Conservation (phyloP, 2,113 vertebrate genomes). For the Hemiprocne comata region DNA sequence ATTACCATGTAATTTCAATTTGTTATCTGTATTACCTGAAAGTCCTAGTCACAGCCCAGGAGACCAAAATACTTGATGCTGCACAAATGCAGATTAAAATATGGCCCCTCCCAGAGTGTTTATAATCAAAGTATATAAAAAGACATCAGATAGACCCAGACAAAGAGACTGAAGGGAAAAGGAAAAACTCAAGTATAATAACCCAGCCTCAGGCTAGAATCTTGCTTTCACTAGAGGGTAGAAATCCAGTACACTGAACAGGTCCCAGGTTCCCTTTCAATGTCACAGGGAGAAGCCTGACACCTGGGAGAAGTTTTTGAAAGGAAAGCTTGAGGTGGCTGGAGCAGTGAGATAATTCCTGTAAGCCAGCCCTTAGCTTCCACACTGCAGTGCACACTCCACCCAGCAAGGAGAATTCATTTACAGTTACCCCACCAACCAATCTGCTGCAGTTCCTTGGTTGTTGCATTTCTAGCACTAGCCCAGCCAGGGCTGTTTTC, state of each 20-base stretch:
- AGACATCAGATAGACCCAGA: background rate
- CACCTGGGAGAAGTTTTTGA: background rate
- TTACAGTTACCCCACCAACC: background rate
- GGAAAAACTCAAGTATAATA: background rate
- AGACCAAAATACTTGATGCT: background rate
- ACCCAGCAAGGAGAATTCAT: background rate
- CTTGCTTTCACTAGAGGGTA: background rate
- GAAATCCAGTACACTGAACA: background rate
- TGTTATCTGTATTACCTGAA: conserved; percentile 2
- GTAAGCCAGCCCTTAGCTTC: background rate
- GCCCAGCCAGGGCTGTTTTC: background rate
- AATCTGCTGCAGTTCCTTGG: background rate
- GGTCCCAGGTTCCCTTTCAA: background rate
- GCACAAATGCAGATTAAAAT: background rate
- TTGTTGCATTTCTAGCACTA: background rate
- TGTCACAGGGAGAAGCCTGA: background rate
- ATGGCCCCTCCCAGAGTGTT: background rate
- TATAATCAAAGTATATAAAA: background rate
- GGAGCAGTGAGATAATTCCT: background rate
- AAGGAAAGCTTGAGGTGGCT: background rate
- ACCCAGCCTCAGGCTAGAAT: background rate
- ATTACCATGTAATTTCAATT: background rate
- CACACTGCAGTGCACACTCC: background rate
- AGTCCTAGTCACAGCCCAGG: background rate
- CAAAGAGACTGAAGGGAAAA: background rate